Base-by-base conservation (phyloP, 2,797 vertebrate genomes). In the Odontamblyopus lacepedii region DNA sequence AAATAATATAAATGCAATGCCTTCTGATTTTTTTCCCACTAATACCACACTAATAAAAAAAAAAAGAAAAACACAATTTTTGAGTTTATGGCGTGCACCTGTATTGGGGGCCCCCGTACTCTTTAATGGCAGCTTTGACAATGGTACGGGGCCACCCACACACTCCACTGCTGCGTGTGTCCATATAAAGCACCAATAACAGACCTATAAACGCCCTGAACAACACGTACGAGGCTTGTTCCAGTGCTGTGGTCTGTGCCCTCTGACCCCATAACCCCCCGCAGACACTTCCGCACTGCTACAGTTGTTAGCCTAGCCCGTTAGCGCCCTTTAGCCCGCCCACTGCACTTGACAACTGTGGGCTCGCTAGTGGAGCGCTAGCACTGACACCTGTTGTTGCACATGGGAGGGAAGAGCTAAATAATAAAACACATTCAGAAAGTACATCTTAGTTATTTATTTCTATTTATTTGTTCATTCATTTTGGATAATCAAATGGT, bases 111-210 rank as follows among this genome's bases (percentile, higher is more conserved):
- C 6, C 51, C 5, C 6, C 9, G 7, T 23, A 3, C 63, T 51
- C 38, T 18, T 51, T 38, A 72, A 27, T 38, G 57, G 11, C 55
- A 26, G 19, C 55, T 9, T 15, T n/a, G n/a, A 32, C 69, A 63
- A 35, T 27, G 67, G 48, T 50, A 15, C 32, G 11, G 27, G 89
- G 86, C 88, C 91, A 91, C 91, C 92, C 91, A 91, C 85, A 87
- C 77, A 9, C 62, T 38, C 60, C 15, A 70, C 62, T 74, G 72
- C 62, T 79, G 65, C 71, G 73, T 67, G 75, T 64, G 62, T 76
- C 76, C 72, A 67, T 81, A 82, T 77, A 86, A 85, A 89, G 72
- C 78, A 69, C 63, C 73, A 67, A 77, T 78, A 86, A 85, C 88
- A 74, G 78, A 67, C 59, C 73, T 67, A 76, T 87, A 85, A 89